Evolutionary conservation across 2,797 vertebrate genomes (phyloP), one percentile per base, ranked within the genome.

Genomic region (Gambelia wislizenii): DNA sequence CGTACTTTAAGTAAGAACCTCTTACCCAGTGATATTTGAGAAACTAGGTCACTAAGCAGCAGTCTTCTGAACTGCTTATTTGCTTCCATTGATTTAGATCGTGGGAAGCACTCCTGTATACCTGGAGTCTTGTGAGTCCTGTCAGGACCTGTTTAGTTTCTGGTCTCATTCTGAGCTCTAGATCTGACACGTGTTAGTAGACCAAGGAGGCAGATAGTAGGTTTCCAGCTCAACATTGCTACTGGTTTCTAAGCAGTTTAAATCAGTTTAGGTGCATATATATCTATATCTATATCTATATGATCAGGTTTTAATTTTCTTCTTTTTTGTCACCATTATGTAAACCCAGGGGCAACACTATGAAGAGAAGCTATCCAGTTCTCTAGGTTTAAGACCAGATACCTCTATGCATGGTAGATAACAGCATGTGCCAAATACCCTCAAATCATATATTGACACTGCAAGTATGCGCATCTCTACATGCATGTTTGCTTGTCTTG

Each of bases 31-130:
- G 85, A 78, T 78, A 78, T 79, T 86, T 78, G 59, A 86, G 61
- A 86, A 86, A 86, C 59, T 86, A 79, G 85, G 85, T 86, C 75
- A 86, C 61, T 79, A 86, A 86, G 59, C 44, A 67, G 75, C 59
- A 78, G 85, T 36, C 44, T 86, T 79, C 22, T 67, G 12, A 86
- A 52, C 59, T 86, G 47, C 61, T 86, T 77, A 61, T 64, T 77
- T 76, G 56, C n/a, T 56, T 84, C 83, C 54, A 61, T 47, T 76
- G 54, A 22, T 85, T 85, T 85, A 76, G 39, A 85, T 76, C 59
- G 54, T 69, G 61, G 64, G n/a, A 54, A 80, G n/a, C 61, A 70
- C 14, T n/a, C 12, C 52, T 87, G n/a, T 80, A 70, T n/a, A 80
- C 36, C 47, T 69, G 22, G 7, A 49, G 25, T 27, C 47, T 42